phyloP scores from a whole-genome alignment of 1,140 invertebrate species.

The Cyclargus thomasi region DNA sequence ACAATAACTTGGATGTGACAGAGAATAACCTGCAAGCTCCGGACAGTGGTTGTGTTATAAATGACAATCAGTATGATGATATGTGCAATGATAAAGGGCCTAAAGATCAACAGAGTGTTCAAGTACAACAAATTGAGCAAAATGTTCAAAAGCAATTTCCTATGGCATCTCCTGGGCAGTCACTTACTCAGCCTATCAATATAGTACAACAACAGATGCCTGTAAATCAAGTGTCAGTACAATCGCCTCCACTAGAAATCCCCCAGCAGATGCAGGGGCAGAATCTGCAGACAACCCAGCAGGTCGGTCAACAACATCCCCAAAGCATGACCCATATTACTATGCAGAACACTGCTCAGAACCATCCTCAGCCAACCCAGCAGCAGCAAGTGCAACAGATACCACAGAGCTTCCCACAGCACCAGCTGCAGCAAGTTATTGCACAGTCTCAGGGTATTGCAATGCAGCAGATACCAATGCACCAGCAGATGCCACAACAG shows the following conservation, averaged over 20 bases:
- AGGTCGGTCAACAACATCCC: constrained; percentile 64
- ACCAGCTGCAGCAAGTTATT: constrained; percentile 75
- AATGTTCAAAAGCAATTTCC: constrained; percentile 69
- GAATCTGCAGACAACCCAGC: constrained; percentile 58
- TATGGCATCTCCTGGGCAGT: constrained; percentile 72
- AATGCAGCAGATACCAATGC: constrained; percentile 72
- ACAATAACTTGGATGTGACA: constrained; percentile 68
- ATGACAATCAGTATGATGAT: constrained; percentile 72
- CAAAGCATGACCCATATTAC: constrained; percentile 74
- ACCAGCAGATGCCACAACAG: constrained; percentile 71
- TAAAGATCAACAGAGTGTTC: constrained; percentile 67
- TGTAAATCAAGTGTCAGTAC: constrained; percentile 66
- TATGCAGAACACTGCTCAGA: constrained; percentile 58
- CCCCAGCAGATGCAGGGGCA: constrained; percentile 68
- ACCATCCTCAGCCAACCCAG: constrained; percentile 54
- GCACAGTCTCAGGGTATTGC: constrained; percentile 68
- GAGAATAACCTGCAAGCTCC: constrained; percentile 63
- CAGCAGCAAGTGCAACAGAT: constrained; percentile 70
- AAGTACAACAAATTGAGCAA: constrained; percentile 66
- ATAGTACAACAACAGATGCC: constrained; percentile 68
- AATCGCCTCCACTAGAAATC: constrained; percentile 72
- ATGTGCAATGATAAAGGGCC: constrained; percentile 64
- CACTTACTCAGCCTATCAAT: constrained; percentile 69
- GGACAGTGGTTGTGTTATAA: constrained; percentile 70
- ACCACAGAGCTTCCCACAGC: constrained; percentile 75